Evolutionary conservation across 1,140 invertebrate species (phyloP), one percentile per base, ranked within the genome.

Genomic region (Euschistus heros): DNA sequence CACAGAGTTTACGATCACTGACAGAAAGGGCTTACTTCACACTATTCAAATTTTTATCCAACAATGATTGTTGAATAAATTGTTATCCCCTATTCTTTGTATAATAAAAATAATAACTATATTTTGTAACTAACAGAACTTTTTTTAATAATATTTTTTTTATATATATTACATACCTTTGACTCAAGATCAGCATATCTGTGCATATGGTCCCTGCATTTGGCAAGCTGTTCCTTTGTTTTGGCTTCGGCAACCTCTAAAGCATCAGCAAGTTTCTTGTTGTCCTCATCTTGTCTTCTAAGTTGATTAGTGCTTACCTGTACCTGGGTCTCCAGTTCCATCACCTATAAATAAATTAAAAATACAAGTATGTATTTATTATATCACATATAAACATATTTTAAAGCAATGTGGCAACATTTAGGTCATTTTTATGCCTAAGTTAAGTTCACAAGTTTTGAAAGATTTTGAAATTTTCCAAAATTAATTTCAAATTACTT

Each of bases 281-380:
- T 86, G 72, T 97, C 92, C 65, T 97, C 94, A 71, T 97, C 95
- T 77, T 97, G 92, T 30, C 95, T 80, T 27, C 89, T 83, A 65
- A 97, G 79, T 73, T 97, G 94, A 78, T 98, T 97, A 14, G 89
- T 90, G 50, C 91, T 91, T 0, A 98, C 93, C 75, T 97, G 92
- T 44, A 95, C 93, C 75, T 95, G 93, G 2, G 95, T 97, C 75
- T 98, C 95, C n/a, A 98, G 80, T 76, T 98, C 94, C 96, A 98
- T 98, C 0, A 96, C 83, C 80, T 81, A 62, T 72, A 69, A 57
- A 67, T 69, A 26, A 69, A 65, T 42, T 62, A 66, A 54, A 52
- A 18, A 10, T 37, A 37, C 6, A 10, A n/a, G n/a, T n/a, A n/a
- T n/a, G n/a, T n/a, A n/a, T n/a, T n/a, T n/a, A n/a, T n/a, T 37